These are phyloP conservation scores for Rhingia rostrata DNA, from an alignment of 2,888 invertebrate genomes.

Conservation along the genomic window DNA sequence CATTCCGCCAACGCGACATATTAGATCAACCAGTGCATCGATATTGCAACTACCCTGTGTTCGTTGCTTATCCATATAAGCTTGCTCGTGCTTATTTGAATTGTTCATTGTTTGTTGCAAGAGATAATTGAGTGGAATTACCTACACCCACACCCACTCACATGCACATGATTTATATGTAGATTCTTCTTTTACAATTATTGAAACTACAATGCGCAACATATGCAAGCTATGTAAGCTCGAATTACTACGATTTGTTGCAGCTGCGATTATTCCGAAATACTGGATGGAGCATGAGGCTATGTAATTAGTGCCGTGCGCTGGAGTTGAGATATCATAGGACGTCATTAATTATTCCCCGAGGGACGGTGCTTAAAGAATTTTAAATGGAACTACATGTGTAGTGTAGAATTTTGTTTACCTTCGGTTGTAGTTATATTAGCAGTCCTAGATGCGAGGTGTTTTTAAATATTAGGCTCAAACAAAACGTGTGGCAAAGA, in stretches of 20 bases:
- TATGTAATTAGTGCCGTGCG: constrained; percentile 1
- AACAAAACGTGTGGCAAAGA: too few relatives aligned
- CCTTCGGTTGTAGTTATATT: too few relatives aligned
- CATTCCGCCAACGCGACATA: not conserved
- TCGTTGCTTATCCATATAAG: too few relatives aligned
- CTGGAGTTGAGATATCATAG: not conserved
- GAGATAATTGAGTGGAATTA: not conserved
- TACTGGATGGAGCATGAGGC: constrained; percentile 10
- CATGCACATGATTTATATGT: not conserved
- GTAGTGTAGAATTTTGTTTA: not conserved
- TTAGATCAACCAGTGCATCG: constrained; percentile 28
- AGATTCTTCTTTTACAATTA: constrained; percentile 13
- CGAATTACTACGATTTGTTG: constrained; percentile 24
- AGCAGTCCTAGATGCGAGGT: too few relatives aligned
- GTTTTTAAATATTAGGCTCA: too few relatives aligned
- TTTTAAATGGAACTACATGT: constrained; percentile 21
- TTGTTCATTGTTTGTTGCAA: not conserved
- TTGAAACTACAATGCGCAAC: constrained; percentile 20
- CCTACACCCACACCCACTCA: not conserved
- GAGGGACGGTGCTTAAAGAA: constrained; percentile 17
- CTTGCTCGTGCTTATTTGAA: too few relatives aligned
- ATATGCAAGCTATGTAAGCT: constrained; percentile 1
- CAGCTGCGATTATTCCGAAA: constrained; percentile 14
- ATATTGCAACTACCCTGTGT: not conserved
- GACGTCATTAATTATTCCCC: constrained; percentile 28